Base-by-base conservation (phyloP, 2,797 vertebrate genomes). In the Podarcis siculus region DNA sequence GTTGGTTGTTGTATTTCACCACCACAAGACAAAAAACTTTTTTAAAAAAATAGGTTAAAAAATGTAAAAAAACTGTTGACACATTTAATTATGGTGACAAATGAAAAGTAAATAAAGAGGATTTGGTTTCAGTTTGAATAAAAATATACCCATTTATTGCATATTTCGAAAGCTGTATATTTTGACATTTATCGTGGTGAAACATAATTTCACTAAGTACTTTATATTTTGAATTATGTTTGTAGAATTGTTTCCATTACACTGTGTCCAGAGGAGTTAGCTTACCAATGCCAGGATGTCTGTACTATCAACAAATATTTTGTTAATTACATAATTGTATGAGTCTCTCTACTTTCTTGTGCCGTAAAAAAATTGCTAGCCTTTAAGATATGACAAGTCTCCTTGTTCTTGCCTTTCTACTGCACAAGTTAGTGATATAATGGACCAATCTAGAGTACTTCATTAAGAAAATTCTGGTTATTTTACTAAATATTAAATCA, bases 381-480 rank as follows among this genome's bases (percentile, higher is more conserved):
- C 17, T 61, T 61, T 61, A 61, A 61, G 61, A 64, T 55, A 55
- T 64, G 61, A 23, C 6, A 23, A 19, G 61, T 64, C 61, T 64
- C 61, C 6, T 23, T 64, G 21, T 23, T 64, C 17, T 64, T 64
- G 17, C 45, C 90, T 95, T 95, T 94, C 89, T 64, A 89, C 42
- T 86, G 81, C 2, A 0, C 42, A 69, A 91, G 83, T 55, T 84
- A 61, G 81, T 81, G 88, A 94, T 92, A 88, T 93, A 77, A 90
- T 19, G 66, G 71, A 94, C 89, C 90, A 82, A 89, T 90, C 92
- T 93, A 90, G 91, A 83, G 92, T 81, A 37, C 39, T 79, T 82
- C 61, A 85, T 86, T 49, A 49, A 86, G 19, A 66, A 30, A 64
- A 64, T 64, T 64, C 17, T 30, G 5, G 13, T 17, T 78, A 49